These are phyloP conservation scores for Pinctada fucata DNA, from an alignment of 2,888 invertebrate genomes.

Conservation along the genomic window DNA sequence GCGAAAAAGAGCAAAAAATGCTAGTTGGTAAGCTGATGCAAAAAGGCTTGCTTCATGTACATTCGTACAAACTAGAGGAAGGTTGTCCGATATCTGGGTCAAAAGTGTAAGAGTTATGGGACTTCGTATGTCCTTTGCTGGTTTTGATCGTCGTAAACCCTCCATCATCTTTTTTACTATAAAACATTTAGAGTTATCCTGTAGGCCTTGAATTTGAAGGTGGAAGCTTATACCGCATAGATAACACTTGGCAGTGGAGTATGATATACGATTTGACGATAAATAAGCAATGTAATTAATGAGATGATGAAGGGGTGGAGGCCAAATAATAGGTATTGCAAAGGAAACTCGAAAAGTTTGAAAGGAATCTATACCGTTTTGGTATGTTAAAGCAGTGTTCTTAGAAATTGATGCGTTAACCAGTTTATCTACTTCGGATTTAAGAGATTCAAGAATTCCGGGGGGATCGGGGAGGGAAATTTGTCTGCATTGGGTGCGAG, in stretches of 20 bases:
- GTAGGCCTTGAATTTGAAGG: not conserved
- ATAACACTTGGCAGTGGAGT: conserved; percentile 12
- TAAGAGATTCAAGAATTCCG: no score
- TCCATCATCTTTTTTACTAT: not conserved
- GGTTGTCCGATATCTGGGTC: no score
- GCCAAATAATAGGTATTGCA: no score
- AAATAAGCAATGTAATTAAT: not conserved
- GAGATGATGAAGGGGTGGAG: not conserved
- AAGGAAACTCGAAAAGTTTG: no score
- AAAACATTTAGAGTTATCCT: conserved; percentile 6
- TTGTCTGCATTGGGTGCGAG: no score
- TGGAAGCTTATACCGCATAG: conserved; percentile 5
- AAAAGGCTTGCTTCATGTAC: not conserved
- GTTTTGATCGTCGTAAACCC: conserved; percentile 7
- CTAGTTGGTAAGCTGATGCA: not conserved
- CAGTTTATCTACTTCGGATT: no score
- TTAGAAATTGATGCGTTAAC: no score
- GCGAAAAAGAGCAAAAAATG: conserved; percentile 1
- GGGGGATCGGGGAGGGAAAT: no score
- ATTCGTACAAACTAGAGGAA: no score
- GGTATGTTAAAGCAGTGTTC: no score
- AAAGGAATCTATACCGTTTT: no score
- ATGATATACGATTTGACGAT: not conserved
- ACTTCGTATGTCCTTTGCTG: not conserved
- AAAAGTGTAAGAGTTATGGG: no score